These are phyloP conservation scores for Escarpia spicata DNA, from an alignment of 2,888 invertebrate genomes.

Conservation along the genomic window DNA sequence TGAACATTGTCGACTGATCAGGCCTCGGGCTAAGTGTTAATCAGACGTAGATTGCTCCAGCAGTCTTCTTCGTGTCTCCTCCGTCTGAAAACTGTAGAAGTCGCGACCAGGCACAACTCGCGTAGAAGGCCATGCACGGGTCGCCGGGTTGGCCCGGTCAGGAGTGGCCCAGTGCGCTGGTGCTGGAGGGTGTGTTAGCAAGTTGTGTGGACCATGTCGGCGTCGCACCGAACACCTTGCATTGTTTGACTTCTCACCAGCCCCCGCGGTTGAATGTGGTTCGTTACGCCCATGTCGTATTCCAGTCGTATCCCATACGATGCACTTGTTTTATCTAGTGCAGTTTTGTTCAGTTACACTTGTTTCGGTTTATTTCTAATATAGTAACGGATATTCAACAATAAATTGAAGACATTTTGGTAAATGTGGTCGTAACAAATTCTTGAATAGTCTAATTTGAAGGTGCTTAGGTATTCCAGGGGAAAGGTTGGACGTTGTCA, in stretches of 20 bases:
- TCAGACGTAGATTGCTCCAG: neutral
- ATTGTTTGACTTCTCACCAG: neutral
- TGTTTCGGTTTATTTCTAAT: too few species aligned
- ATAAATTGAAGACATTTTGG: too few species aligned
- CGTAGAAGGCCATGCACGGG: neutral
- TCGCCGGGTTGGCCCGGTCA: neutral
- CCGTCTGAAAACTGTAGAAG: neutral
- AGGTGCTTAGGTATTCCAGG: too few species aligned
- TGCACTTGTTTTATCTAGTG: neutral
- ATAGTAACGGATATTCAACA: too few species aligned
- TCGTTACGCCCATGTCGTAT: neutral
- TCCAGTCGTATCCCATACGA: too few species aligned
- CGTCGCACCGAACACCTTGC: neutral
- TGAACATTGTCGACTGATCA: slow-evolving; percentile 4
- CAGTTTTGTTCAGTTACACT: too few species aligned
- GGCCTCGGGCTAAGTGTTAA: slow-evolving; percentile 1
- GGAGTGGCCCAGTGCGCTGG: neutral
- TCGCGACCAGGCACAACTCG: neutral
- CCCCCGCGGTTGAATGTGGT: neutral
- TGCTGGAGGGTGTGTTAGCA: neutral
- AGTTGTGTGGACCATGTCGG: neutral
- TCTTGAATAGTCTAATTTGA: too few species aligned
- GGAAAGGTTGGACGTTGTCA: too few species aligned
- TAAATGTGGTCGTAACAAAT: too few species aligned
- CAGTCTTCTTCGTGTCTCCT: neutral